These are phyloP conservation scores for Ichneumon xanthorius DNA, from an alignment of 2,888 invertebrate genomes.

Conservation along the genomic window DNA sequence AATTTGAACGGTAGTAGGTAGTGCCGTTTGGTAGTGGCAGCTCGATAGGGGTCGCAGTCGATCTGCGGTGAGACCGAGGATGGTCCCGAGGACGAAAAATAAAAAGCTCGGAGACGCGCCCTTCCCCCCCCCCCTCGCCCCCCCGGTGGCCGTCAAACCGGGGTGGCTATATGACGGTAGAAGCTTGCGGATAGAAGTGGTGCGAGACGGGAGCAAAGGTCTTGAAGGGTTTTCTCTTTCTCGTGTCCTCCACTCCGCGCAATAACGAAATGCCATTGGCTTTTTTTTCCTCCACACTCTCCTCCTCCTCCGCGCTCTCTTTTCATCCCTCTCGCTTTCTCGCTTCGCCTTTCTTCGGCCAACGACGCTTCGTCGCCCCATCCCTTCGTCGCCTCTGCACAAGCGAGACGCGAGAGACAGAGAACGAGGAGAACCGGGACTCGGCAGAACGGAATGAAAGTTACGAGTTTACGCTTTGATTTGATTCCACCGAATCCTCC, in stretches of 20 bases:
- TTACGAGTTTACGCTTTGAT: slow-evolving; percentile 82
- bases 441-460: slow-evolving; percentile 73
- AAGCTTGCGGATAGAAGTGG: not conserved
- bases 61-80: slow-evolving; percentile 48
- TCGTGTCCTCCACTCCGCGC: slow-evolving; percentile 70
- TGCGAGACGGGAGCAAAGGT: slow-evolving; percentile 63
- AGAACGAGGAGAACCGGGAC: slow-evolving; percentile 38
- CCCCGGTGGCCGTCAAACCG: slow-evolving; percentile 13
- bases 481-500: slow-evolving; percentile 71
- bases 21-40: slow-evolving; percentile 64
- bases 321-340: slow-evolving; percentile 61
- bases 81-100: slow-evolving; percentile 40
- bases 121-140: not conserved
- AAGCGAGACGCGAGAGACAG: slow-evolving; percentile 25
- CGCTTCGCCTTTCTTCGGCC: slow-evolving; percentile 67
- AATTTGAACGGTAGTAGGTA: slow-evolving; percentile 44
- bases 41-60: slow-evolving; percentile 56
- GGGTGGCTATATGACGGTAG: slow-evolving; percentile 33
- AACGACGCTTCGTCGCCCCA: slow-evolving; percentile 33
- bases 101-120: slow-evolving; percentile 37
- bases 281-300: slow-evolving; percentile 59
- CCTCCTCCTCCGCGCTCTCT: slow-evolving; percentile 21
- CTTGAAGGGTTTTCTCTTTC: slow-evolving; percentile 64
- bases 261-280: slow-evolving; percentile 82
- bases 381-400: slow-evolving; percentile 46